Base-by-base conservation (phyloP, 2,888 invertebrate genomes). In the Colostygia pectinataria region DNA sequence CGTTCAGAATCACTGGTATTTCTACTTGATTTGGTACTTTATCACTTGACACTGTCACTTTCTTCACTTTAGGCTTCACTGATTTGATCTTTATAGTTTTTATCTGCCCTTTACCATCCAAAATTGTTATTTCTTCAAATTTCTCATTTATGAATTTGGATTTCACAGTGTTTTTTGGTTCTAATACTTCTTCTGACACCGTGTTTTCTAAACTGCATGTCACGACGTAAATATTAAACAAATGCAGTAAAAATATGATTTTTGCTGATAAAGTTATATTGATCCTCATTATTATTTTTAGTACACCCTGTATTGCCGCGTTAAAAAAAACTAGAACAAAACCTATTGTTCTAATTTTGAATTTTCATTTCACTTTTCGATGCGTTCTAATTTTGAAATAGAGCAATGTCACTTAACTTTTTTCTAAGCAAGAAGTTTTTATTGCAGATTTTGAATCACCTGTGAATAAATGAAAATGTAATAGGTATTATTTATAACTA, bases 11-110 rank as follows among this genome's bases (percentile, higher is more conserved):
- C 44, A 57, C 51, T 20, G 55, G 52, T 1, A 36, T 15, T 49
- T 50, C 57, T 43, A 59, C 53, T 52, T 57, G 59, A 28, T 31
- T 59, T 0, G 37, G 27, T 37, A 51, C 41, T 34, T 49, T 51
- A 14, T 54, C 45, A 53, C 43, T 42, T 5, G 13, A 15, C 32
- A 51, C 53, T 18, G 44, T 29, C 42, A 41, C 38, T 49, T 53
- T 60, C 20, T 45, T 45, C 25, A 74, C 55, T 53, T 66, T 72
- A 4, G 70, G 68, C 7, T 51, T 66, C 0, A 72, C 83, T 0
- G 87, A 74, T 57, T 84, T 87, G 10, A 67, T 74, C 65, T 88
- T 88, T 6, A 89, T 69, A 52, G 74, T 84, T 48, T 79, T 87
- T 4, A 89, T 62, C 1, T 77, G 60, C 37, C 90, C 90, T 29